A percentile compares a stretch with the other conserved stretches of the same genome.
phyloP scores from a whole-genome alignment of 2,888 invertebrate genomes.

The Branchinecta sandiegonensis region DNA sequence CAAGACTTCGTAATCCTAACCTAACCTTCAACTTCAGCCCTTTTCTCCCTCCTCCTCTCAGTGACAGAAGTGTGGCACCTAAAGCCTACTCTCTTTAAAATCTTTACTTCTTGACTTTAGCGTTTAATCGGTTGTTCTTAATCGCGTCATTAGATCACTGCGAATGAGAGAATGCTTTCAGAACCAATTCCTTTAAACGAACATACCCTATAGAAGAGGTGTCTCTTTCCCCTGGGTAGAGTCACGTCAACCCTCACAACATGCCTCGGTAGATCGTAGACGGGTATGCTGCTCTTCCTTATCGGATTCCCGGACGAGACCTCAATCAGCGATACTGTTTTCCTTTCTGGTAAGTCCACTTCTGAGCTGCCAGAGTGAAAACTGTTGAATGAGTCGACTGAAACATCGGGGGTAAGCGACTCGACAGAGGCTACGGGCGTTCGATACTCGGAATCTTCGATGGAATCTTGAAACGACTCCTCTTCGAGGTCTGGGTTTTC shows the following conservation, averaged over 20 bases:
- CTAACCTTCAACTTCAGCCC: too few relatives aligned
- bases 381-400: not conserved
- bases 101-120: too few relatives aligned
- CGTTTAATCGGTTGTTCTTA: too few relatives aligned
- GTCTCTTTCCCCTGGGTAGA: not conserved
- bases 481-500: not conserved
- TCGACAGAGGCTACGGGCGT: not conserved
- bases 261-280: not conserved
- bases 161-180: too few relatives aligned
- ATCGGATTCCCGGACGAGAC: not conserved
- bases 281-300: too few relatives aligned
- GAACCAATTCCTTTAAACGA: not conserved
- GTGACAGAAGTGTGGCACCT: too few relatives aligned
- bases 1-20: too few relatives aligned
- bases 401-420: not conserved
- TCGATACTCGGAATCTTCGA: not conserved
- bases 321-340: not conserved
- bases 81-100: too few relatives aligned
- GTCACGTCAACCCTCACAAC: not conserved
- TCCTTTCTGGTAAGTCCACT: not conserved
- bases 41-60: too few relatives aligned
- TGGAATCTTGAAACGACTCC: not conserved
- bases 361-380: not conserved
- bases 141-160: too few relatives aligned
- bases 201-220: constrained; percentile 1